A percentile compares a stretch with the other conserved stretches of the same genome.
These are phyloP conservation scores for Xanthorhoe designata DNA, from an alignment of 2,888 invertebrate species.

Conservation along the genomic window DNA sequence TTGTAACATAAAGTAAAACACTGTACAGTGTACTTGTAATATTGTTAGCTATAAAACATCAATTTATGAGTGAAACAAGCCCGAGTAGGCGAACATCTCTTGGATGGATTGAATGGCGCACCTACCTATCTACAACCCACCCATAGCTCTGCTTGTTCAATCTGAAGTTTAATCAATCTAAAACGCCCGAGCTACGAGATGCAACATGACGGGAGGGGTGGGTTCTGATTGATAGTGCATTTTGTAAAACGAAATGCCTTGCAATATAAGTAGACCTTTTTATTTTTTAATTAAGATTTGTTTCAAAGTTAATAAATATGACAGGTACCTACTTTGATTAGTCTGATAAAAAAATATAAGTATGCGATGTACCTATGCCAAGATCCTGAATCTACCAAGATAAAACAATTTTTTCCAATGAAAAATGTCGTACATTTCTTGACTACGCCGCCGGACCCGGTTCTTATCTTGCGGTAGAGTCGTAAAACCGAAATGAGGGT, in stretches of 20 bases:
- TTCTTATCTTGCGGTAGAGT: conserved; percentile 27
- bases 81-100: not conserved
- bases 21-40: too few relatives aligned
- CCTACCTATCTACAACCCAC: not conserved
- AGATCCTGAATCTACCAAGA: not conserved
- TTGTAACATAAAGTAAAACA: too few relatives aligned
- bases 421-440: not conserved
- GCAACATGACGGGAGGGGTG: not conserved
- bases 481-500: conserved; percentile 29
- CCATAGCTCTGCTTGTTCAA: not conserved
- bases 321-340: too few relatives aligned
- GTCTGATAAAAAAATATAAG: not conserved
- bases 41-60: not conserved
- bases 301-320: not conserved
- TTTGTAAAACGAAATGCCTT: not conserved
- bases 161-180: conserved; percentile 10
- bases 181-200: conserved; percentile 6
- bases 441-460: conserved; percentile 1
- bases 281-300: not conserved
- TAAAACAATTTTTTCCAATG: not conserved
- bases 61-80: not conserved
- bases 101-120: conserved; percentile 2
- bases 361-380: too few relatives aligned
- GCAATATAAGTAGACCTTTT: not conserved
- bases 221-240: not conserved